phyloP scores from a whole-genome alignment of 1,140 invertebrate species.

The Hypsibius dujardini region DNA sequence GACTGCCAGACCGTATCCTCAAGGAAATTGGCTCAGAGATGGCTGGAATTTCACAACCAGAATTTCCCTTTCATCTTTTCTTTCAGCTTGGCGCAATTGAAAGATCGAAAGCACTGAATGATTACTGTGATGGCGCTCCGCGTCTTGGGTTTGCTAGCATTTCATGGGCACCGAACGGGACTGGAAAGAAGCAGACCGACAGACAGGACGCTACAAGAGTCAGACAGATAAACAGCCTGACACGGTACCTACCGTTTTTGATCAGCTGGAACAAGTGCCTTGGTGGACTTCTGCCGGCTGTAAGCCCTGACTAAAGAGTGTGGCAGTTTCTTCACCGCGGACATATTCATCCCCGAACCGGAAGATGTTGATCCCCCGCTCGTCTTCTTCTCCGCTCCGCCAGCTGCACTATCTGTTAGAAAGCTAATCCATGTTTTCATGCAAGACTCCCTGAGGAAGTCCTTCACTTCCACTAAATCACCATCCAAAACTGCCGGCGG shows the following conservation, averaged over 20 bases:
- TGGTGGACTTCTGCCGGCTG: slow-evolving; percentile 7
- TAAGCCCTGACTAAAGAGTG: neutral
- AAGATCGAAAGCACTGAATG: no score
- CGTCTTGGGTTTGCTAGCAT: no score
- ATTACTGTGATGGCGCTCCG: no score
- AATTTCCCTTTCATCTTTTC: no score
- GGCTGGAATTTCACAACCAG: no score
- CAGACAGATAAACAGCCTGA: no score
- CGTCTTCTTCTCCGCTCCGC: neutral
- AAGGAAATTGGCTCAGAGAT: no score
- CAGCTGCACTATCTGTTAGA: neutral
- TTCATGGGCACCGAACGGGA: no score
- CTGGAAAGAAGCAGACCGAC: no score
- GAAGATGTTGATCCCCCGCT: neutral
- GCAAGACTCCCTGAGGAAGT: neutral
- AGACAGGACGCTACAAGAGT: no score
- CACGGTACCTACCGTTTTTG: no score
- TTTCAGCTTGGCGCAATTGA: no score
- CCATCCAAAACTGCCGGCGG: neutral
- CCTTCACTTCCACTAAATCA: neutral
- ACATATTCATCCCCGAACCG: neutral
- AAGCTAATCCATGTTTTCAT: neutral
- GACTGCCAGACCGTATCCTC: neutral
- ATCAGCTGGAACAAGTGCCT: neutral
- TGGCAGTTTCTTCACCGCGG: neutral